Evolutionary conservation across 2,113 vertebrate species (phyloP).

Genomic region (Morone chrysops): DNA sequence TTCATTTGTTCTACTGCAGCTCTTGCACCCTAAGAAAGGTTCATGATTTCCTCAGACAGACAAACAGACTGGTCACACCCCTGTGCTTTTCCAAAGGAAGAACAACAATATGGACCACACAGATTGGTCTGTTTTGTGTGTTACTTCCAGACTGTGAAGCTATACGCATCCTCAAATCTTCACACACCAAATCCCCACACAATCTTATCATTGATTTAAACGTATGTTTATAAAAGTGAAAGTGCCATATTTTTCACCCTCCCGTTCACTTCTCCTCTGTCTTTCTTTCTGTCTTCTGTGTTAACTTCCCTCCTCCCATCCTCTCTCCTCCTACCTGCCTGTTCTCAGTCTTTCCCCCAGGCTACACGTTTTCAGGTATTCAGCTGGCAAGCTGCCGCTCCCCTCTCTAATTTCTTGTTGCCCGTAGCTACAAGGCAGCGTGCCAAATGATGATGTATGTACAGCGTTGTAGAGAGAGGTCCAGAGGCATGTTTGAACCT

Average conservation of each 20-base stretch:
- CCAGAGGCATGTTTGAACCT: constrained; percentile 52
- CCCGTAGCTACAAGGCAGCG: constrained; percentile 39
- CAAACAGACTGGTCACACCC: neutral
- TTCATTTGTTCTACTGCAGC: neutral
- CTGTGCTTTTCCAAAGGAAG: neutral
- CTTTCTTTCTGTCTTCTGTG: neutral
- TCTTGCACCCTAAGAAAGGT: neutral
- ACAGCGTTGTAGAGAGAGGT: neutral
- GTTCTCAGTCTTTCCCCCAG: constrained; percentile 8
- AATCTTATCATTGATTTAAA: constrained; percentile 20
- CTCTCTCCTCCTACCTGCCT: constrained; percentile 9
- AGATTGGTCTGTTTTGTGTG: neutral
- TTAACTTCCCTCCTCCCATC: neutral
- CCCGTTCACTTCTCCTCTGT: neutral
- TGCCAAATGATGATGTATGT: constrained; percentile 65
- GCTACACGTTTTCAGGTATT: constrained; percentile 59
- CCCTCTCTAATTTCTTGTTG: constrained; percentile 66
- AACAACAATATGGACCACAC: neutral
- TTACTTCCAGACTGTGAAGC: neutral
- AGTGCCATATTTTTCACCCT: neutral
- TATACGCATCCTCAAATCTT: neutral
- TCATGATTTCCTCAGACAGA: too few relatives aligned
- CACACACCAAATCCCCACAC: neutral
- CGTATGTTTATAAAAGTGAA: neutral
- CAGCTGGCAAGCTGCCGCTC: constrained; percentile 38